These are phyloP conservation scores for Matsumurasca onukii DNA, from an alignment of 1,140 invertebrate species.

Conservation along the genomic window DNA sequence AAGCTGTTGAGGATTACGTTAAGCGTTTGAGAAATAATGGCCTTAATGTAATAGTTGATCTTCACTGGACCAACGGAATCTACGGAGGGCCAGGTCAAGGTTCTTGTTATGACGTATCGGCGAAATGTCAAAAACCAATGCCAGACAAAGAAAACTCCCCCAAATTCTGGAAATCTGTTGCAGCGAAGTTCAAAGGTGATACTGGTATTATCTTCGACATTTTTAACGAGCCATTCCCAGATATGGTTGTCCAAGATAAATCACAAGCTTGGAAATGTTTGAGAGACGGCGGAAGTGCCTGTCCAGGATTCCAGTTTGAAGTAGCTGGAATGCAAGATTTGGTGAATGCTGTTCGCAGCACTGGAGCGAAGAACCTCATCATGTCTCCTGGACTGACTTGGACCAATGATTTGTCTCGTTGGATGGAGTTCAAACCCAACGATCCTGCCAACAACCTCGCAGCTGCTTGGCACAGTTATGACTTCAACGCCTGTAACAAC, in stretches of 20 bases:
- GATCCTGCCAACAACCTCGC: conserved; percentile 8
- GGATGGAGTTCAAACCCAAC: background rate
- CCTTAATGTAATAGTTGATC: background rate
- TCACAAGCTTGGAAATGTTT: background rate
- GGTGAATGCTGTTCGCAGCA: background rate
- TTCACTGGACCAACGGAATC: background rate
- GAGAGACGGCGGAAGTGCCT: conserved; percentile 10
- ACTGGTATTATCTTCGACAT: background rate
- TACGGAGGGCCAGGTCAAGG: background rate
- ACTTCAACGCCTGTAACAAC: background rate
- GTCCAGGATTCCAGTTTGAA: background rate
- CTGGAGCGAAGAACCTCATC: background rate
- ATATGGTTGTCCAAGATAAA: conserved; percentile 9
- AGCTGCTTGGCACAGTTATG: conserved; percentile 7
- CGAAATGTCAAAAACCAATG: conserved; percentile 9
- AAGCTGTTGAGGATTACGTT: background rate
- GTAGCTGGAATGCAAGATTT: conserved; percentile 1
- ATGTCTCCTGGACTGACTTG: background rate
- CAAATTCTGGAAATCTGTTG: background rate
- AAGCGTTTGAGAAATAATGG: background rate
- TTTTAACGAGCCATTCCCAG: conserved; percentile 7
- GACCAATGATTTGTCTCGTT: background rate
- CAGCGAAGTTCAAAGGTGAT: background rate
- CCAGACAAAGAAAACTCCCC: background rate
- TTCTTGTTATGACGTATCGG: background rate